Evolutionary conservation across 1,140 invertebrate species (phyloP).

Genomic region (Stegodyphus mimosarum): DNA sequence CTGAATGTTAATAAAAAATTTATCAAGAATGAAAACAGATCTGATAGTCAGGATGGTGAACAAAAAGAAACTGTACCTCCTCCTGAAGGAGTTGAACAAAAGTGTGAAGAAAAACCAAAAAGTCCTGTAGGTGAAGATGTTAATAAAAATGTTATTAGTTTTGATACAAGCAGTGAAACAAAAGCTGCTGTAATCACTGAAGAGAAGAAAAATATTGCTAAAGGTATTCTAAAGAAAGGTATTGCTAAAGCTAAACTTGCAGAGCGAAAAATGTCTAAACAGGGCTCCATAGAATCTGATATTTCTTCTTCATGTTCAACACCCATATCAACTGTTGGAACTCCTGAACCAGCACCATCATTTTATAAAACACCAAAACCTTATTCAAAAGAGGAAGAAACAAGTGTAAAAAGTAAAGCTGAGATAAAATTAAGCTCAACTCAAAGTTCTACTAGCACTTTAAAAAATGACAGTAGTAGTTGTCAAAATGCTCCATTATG

Average conservation of each 20-base stretch:
- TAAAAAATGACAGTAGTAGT: constrained; percentile 16
- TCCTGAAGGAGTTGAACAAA: not conserved
- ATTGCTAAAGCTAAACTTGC: constrained; percentile 63
- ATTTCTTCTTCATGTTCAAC: constrained; percentile 20
- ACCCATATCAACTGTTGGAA: constrained; percentile 22
- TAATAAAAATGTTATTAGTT: constrained; percentile 35
- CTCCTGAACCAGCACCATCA: constrained; percentile 45
- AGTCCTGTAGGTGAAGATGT: constrained; percentile 4
- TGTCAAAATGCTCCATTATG: constrained; percentile 36
- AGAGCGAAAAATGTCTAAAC: constrained; percentile 58
- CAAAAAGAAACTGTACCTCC: not conserved
- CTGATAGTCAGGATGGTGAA: not conserved
- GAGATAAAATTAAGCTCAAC: constrained; percentile 55
- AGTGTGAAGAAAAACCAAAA: not conserved
- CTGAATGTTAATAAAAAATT: constrained; percentile 5
- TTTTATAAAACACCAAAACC: constrained; percentile 59
- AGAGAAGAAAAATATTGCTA: constrained; percentile 62
- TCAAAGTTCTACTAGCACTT: constrained; percentile 37
- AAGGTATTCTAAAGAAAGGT: constrained; percentile 62
- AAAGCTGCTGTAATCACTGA: constrained; percentile 23
- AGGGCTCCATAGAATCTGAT: constrained; percentile 56
- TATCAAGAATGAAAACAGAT: constrained; percentile 5
- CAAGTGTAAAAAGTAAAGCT: constrained; percentile 47
- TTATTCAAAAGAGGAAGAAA: constrained; percentile 44
- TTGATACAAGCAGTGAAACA: constrained; percentile 26